Evolutionary conservation across 2,797 vertebrate species (phyloP).

Genomic region (Typhlichthys eigenmanni): DNA sequence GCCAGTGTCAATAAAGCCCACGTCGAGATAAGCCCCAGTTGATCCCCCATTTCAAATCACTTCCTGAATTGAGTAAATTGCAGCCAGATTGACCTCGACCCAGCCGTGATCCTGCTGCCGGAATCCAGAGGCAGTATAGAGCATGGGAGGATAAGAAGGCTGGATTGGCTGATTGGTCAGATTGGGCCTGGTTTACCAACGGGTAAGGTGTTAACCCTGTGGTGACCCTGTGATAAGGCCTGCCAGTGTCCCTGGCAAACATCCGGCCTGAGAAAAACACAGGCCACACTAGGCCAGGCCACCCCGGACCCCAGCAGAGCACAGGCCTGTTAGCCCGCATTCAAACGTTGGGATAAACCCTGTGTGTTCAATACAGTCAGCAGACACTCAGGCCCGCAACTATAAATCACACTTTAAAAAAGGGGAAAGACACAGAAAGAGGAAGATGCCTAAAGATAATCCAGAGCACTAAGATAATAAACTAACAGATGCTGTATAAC

Average conservation of each 20-base stretch:
- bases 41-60: constrained; percentile 59
- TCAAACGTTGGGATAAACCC: constrained; percentile 18
- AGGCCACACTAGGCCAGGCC: constrained; percentile 14
- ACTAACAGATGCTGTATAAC: not conserved
- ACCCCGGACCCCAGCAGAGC: constrained; percentile 24
- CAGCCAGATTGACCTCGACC: constrained; percentile 61
- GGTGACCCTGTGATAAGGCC: constrained; percentile 75
- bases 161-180: constrained; percentile 48
- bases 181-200: constrained; percentile 53
- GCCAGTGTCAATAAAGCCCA: constrained; percentile 61
- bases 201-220: constrained; percentile 65
- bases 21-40: constrained; percentile 66
- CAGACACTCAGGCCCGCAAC: constrained; percentile 1
- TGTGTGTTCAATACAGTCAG: not conserved
- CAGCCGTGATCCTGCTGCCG: constrained; percentile 51
- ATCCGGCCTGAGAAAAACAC: constrained; percentile 66
- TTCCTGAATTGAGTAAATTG: constrained; percentile 68
- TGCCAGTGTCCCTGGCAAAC: constrained; percentile 70
- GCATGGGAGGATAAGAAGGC: constrained; percentile 39
- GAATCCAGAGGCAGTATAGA: constrained; percentile 57
- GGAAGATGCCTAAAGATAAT: not conserved
- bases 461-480: not conserved
- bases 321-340: constrained; percentile 27
- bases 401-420: constrained; percentile 11
- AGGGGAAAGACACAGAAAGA: not conserved